These are phyloP conservation scores for Sogatella furcifera DNA, from an alignment of 1,140 invertebrate species.

Conservation along the genomic window DNA sequence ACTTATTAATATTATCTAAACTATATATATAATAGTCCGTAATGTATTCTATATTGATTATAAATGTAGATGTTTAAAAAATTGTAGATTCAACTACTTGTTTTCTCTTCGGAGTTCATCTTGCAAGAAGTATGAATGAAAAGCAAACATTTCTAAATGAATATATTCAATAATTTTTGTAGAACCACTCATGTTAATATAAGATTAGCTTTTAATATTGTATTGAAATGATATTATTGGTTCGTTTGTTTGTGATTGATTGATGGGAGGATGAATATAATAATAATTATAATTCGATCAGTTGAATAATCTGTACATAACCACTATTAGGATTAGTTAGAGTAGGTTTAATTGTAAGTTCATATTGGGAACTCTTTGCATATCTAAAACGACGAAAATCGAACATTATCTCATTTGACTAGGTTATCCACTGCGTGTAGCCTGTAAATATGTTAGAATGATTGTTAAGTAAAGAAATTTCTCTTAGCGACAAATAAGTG, in stretches of 20 bases:
- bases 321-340: background rate
- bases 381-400: background rate
- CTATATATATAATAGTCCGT: no score
- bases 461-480: background rate
- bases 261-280: background rate
- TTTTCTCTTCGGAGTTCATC: no score
- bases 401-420: background rate
- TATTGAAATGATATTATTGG: background rate
- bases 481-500: background rate
- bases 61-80: no score
- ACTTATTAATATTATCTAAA: no score
- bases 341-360: background rate
- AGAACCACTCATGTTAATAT: background rate
- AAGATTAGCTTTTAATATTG: background rate
- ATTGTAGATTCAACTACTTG: no score
- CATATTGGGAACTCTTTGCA: background rate
- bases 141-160: background rate
- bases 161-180: constrained; percentile 1
- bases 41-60: no score
- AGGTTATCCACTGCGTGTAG: background rate
- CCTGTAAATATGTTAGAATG: constrained; percentile 1
- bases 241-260: background rate
- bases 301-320: background rate
- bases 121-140: background rate
- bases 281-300: background rate